These are phyloP conservation scores for Corapipo altera DNA, from an alignment of 2,113 vertebrate species.

Conservation along the genomic window DNA sequence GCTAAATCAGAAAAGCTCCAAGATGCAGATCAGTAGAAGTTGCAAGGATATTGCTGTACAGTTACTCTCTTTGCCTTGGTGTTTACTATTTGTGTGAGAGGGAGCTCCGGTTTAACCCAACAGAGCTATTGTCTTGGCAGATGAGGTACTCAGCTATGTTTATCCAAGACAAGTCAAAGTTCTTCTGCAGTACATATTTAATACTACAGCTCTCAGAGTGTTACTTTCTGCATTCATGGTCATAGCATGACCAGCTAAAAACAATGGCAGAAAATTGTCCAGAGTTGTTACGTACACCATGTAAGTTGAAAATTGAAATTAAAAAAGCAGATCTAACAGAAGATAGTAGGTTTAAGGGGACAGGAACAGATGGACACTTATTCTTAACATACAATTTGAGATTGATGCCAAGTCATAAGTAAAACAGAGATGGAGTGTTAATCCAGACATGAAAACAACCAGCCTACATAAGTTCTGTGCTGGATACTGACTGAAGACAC, in stretches of 20 bases:
- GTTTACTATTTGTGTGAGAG: background rate
- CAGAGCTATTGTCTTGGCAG: background rate
- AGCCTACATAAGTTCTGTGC: background rate
- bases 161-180: background rate
- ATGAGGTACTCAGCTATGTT: background rate
- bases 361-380: background rate
- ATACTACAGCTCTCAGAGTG: background rate
- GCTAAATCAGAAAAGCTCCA: background rate
- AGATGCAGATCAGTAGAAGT: background rate
- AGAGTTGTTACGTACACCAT: background rate
- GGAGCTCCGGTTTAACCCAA: background rate
- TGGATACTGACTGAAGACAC: background rate
- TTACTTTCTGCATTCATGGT: fast-evolving
- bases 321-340: background rate
- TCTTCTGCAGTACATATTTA: background rate
- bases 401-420: background rate
- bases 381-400: background rate
- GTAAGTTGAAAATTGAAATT: background rate
- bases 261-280: fast-evolving
- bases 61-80: background rate
- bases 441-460: background rate
- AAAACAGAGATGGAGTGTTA: background rate
- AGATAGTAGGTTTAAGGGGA: background rate
- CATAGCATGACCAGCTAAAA: background rate
- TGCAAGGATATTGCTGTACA: background rate